Conservation (phyloP, 2,113 vertebrate species). For the Leucosticte australis region DNA sequence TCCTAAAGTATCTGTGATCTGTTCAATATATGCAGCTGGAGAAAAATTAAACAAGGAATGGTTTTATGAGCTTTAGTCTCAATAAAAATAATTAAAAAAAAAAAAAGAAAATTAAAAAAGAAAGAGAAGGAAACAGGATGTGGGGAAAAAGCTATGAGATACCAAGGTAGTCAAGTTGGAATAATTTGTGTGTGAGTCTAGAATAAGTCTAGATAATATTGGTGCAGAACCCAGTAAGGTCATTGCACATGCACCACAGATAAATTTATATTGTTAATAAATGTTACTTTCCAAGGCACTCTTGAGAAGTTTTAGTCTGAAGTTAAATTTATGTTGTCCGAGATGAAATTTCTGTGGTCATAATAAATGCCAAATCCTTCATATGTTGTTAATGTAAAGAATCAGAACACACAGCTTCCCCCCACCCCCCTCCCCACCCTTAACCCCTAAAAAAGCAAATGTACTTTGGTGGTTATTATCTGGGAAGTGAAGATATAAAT, state of each 20-base stretch:
- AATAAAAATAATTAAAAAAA: background rate
- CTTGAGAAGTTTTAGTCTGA: background rate
- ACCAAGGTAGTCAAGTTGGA: background rate
- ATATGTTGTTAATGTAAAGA: background rate
- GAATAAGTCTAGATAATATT: background rate
- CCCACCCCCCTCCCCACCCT: accelerated
- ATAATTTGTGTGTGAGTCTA: background rate
- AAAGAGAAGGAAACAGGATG: background rate
- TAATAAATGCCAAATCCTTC: background rate
- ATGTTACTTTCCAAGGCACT: background rate
- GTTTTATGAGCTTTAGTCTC: background rate
- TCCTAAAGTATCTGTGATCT: background rate
- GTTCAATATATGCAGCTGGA: background rate
- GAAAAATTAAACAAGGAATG: background rate
- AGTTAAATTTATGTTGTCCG: background rate
- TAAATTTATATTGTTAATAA: background rate
- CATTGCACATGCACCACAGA: background rate
- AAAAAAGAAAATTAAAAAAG: background rate
- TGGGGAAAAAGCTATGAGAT: background rate
- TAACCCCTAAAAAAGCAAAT: background rate
- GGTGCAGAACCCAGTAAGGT: background rate
- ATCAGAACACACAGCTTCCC: accelerated
- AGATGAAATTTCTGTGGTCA: background rate
- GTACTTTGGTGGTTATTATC: background rate
- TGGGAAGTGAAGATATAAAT: background rate